Conservation (phyloP, 2,888 invertebrate species). For the Cosmia trapezina region DNA sequence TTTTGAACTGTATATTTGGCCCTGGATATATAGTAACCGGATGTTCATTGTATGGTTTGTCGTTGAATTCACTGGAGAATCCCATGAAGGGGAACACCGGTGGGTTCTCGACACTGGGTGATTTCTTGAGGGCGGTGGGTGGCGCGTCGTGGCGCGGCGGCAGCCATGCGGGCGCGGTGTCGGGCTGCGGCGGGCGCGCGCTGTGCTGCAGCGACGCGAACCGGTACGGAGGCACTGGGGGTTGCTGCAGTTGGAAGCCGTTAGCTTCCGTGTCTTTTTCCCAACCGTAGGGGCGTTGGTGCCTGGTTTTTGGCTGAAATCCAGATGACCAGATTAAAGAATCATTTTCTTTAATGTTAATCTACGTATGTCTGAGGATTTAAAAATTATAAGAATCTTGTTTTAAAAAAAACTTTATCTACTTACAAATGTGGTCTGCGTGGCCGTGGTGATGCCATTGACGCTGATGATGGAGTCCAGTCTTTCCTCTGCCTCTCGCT, state of each 20-base stretch:
- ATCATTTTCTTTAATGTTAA: neutral
- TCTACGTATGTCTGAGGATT: no score
- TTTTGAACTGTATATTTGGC: conserved; percentile 83
- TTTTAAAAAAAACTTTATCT: neutral
- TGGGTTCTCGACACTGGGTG: conserved; percentile 86
- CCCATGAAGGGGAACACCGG: conserved; percentile 89
- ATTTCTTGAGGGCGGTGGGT: conserved; percentile 77
- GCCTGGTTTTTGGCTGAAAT: conserved; percentile 93
- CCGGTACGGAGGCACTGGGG: conserved; percentile 91
- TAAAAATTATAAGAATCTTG: neutral
- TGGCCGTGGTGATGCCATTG: conserved; percentile 92
- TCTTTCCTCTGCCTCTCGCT: conserved; percentile 82
- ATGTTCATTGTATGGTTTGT: conserved; percentile 91
- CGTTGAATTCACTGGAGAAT: conserved; percentile 87
- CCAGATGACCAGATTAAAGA: neutral
- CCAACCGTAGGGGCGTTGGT: conserved; percentile 94
- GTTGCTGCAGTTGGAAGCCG: conserved; percentile 88
- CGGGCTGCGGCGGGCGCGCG: conserved; percentile 83
- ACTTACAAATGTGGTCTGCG: conserved; percentile 95
- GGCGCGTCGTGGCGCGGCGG: conserved; percentile 80
- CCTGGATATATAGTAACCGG: conserved; percentile 93
- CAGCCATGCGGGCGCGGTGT: conserved; percentile 82
- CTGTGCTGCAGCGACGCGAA: conserved; percentile 93
- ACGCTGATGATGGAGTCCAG: conserved; percentile 86
- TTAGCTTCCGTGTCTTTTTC: conserved; percentile 88